Conservation (phyloP, 1,140 invertebrate genomes). For the Drosophila cardini region DNA sequence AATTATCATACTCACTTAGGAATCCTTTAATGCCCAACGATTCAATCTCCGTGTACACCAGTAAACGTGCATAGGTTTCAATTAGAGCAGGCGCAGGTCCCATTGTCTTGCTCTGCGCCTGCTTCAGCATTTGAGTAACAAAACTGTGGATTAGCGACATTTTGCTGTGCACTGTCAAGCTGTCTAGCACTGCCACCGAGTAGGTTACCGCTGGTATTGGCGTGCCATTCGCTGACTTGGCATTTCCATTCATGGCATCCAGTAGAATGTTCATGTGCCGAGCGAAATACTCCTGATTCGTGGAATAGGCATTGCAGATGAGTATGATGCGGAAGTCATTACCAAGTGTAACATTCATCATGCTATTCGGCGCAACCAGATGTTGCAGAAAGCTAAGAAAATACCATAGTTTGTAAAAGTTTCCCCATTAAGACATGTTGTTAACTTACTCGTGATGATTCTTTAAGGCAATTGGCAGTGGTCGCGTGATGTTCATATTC, state of each 20-base stretch:
- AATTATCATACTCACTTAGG: constrained; percentile 90
- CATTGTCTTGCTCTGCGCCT: constrained; percentile 90
- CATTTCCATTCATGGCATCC: constrained; percentile 93
- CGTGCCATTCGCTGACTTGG: constrained; percentile 86
- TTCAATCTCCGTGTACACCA: constrained; percentile 98
- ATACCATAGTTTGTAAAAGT: neutral
- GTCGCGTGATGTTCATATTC: constrained; percentile 90
- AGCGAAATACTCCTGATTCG: constrained; percentile 93
- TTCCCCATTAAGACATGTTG: neutral
- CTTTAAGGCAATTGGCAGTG: constrained; percentile 93
- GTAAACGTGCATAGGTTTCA: constrained; percentile 96
- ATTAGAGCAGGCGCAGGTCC: constrained; percentile 95
- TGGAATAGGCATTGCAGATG: constrained; percentile 97
- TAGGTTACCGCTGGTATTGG: constrained; percentile 90
- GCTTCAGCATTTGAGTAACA: constrained; percentile 82
- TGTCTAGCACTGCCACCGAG: constrained; percentile 96
- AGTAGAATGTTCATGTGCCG: constrained; percentile 95
- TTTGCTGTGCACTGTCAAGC: constrained; percentile 97
- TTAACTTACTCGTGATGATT: constrained; percentile 91
- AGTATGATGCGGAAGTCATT: constrained; percentile 95
- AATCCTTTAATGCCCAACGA: constrained; percentile 98
- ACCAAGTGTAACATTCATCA: constrained; percentile 88
- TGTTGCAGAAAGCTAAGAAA: constrained; percentile 91
- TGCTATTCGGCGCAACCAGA: constrained; percentile 89
- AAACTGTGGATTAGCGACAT: constrained; percentile 96